phyloP scores from a whole-genome alignment of 2,888 invertebrate species.

The Dolomedes plantarius region DNA sequence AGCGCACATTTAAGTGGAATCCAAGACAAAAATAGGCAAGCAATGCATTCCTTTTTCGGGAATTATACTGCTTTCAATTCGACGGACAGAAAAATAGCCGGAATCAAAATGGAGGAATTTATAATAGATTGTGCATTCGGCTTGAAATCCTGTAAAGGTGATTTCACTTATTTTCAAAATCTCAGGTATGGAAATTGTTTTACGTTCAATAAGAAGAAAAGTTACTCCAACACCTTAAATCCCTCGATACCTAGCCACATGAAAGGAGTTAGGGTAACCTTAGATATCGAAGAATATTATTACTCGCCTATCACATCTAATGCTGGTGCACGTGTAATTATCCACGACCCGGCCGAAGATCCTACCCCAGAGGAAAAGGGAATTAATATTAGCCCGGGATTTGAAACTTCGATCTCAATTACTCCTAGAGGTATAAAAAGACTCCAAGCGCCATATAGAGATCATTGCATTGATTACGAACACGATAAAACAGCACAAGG shows the following conservation, averaged over 20 bases:
- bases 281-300: background rate
- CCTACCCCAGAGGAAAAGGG: constrained; percentile 26
- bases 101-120: background rate
- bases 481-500: background rate
- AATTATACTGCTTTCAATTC: background rate
- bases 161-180: constrained; percentile 18
- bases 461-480: background rate
- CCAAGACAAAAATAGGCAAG: background rate
- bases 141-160: background rate
- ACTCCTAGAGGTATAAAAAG: background rate
- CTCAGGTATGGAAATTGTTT: constrained; percentile 37
- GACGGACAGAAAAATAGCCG: background rate
- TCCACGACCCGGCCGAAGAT: constrained; percentile 17
- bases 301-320: background rate
- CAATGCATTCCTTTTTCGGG: background rate
- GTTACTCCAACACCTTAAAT: background rate
- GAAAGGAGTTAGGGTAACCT: background rate
- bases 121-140: constrained; percentile 16
- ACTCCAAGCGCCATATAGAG: background rate
- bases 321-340: constrained; percentile 1
- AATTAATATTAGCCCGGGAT: constrained; percentile 18
- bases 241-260: background rate
- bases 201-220: constrained; percentile 29
- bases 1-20: background rate
- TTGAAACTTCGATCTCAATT: constrained; percentile 1